These are phyloP conservation scores for Spheniscus mendiculus DNA, from an alignment of 2,113 vertebrate genomes.

Conservation along the genomic window DNA sequence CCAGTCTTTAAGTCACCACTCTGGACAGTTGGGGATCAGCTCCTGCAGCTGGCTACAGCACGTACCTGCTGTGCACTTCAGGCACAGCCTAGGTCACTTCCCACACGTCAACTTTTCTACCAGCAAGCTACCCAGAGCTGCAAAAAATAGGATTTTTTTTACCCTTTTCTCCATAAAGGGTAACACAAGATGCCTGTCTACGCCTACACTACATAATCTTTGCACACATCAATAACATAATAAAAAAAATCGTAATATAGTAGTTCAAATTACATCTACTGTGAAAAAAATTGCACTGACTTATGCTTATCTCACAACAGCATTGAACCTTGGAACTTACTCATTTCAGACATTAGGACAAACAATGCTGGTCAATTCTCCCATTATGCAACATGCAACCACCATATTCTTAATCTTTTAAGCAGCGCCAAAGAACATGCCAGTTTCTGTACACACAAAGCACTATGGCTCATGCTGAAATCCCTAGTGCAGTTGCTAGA, in stretches of 20 bases:
- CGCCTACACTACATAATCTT: not conserved
- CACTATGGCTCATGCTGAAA: not conserved
- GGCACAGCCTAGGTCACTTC: not conserved
- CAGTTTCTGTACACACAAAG: not conserved
- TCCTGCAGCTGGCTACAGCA: not conserved
- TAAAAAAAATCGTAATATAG: not conserved
- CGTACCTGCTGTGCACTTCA: accelerated
- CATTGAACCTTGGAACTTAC: not conserved
- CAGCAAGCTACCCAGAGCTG: not conserved
- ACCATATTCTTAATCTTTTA: not conserved
- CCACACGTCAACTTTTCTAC: not conserved
- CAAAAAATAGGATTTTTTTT: not conserved
- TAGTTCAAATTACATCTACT: not conserved
- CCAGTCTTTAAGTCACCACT: not conserved
- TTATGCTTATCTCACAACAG: not conserved
- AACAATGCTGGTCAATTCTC: not conserved
- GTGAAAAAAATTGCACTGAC: not conserved
- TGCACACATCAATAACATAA: not conserved
- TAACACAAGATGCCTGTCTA: not conserved
- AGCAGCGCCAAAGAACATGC: not conserved
- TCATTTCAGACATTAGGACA: not conserved
- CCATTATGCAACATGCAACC: not conserved
- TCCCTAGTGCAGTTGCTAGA: not conserved
- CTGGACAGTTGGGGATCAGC: not conserved
- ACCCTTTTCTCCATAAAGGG: not conserved